Evolutionary conservation across 2,888 invertebrate species (phyloP), one percentile per base, ranked within the genome.

Genomic region (Ptilodon capucinus): DNA sequence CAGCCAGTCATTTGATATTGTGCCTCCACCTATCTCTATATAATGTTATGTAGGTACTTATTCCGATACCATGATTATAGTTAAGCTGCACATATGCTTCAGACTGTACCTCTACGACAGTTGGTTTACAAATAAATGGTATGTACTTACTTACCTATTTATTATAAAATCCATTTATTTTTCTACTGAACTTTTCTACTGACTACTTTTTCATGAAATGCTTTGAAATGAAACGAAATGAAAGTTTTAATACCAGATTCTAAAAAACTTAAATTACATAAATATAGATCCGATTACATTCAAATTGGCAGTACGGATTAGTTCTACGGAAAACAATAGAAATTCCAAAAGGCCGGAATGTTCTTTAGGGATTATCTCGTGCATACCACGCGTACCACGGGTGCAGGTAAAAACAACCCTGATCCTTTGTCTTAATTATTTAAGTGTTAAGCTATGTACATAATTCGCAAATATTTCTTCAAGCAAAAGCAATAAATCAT

Each of bases 1-100:
- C 46, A 41, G 58, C 57, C 44, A 55, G 59, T 59, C 60, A 49
- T 50, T 57, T 42, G 57, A 60, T 60, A 56, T 49, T 51, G 48
- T 43, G 48, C 23, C 44, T 42, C 42, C 4, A 2, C 28, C n/a
- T n/a, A 28, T 4, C 28, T 11, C 11, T 2, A 2, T 4, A 28
- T n/a, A 8, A n/a, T 4, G 28, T 11, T 28, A n/a, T 28, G 28
- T 28, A n/a, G n/a, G n/a, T n/a, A n/a, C n/a, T n/a, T n/a, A 28
- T 28, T n/a, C 28, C 11, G 11, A 11, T 28, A 28, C 4, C 11
- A 4, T 1, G 4, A n/a, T 28, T 11, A n/a, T n/a, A 28, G 11
- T 8, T n/a, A 28, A 28, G n/a, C 11, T 4, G 0, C 7, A 21
- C 4, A 21, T 21, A 21, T 7, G 7, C 4, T 4, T 21, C 21